These are phyloP conservation scores for Entomobrya multifasciata DNA, from an alignment of 2,888 invertebrate genomes.

Conservation along the genomic window DNA sequence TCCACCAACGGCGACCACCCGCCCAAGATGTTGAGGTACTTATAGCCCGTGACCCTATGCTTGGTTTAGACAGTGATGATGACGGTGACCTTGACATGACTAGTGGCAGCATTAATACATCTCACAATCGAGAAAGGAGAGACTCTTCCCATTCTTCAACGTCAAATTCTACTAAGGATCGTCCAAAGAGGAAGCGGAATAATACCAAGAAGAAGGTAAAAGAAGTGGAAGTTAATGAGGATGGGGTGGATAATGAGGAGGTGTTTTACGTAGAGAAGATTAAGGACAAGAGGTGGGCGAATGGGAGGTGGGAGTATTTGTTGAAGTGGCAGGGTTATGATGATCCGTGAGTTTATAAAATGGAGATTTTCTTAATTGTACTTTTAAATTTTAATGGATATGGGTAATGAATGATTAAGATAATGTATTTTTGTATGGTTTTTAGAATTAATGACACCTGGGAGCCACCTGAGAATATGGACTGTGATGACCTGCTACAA, in stretches of 20 bases:
- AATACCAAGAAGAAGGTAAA: slow-evolving; percentile 36
- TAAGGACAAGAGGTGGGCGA: slow-evolving; percentile 51
- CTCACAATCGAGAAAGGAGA: slow-evolving; percentile 4
- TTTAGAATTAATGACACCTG: no score
- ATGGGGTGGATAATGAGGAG: slow-evolving; percentile 49
- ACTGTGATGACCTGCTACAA: slow-evolving; percentile 56
- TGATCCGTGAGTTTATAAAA: no score
- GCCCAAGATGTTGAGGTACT: slow-evolving; percentile 43
- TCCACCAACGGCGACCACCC: background rate
- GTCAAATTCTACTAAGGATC: background rate
- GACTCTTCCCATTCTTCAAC: background rate
- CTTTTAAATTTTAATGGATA: no score
- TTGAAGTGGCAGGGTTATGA: slow-evolving; percentile 61
- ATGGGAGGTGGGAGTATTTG: slow-evolving; percentile 50
- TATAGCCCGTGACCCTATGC: no score
- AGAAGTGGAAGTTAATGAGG: slow-evolving; percentile 28
- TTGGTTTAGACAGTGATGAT: slow-evolving; percentile 47
- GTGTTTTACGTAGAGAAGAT: slow-evolving; percentile 60
- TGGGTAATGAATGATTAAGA: no score
- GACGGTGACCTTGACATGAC: slow-evolving; percentile 41
- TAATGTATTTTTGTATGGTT: no score
- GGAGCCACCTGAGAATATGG: slow-evolving; percentile 58
- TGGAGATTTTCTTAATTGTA: no score
- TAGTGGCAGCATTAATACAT: background rate
- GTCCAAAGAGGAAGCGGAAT: slow-evolving; percentile 22